Base-by-base conservation (phyloP, 2,113 vertebrate genomes). In the Penelope pileata region DNA sequence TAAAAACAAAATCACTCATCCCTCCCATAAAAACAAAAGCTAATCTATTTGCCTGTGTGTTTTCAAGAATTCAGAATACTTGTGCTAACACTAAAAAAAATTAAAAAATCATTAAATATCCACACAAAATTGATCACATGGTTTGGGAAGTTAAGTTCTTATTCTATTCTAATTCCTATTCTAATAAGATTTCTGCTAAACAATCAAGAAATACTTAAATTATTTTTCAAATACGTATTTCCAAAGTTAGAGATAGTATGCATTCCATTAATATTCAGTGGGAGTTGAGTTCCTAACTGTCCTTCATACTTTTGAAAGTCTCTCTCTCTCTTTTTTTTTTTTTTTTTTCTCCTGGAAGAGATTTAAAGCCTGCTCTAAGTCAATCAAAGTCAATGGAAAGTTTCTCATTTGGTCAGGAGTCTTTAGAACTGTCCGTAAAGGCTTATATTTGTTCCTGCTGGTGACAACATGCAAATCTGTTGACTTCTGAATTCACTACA, bases 41-140 rank as follows among this genome's bases (percentile, higher is more conserved):
- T 74, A 30, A 64, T 86, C 22, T 69, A 80, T 2, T 6, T 81
- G 9, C 9, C 26, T 59, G 30, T 29, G 47, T 24, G 6, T 4
- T 80, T 80, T 36, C 17, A 51, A 51, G 27, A 63, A 74, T 38
- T 83, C 32, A 47, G 6, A 90, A 50, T 51, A 68, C 36, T 32
- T 66, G 10, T 66, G 22, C 1, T 36, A 80, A 74, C 5, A 27
- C 18, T 16, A 50, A 48, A 40, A 34, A 32, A 21, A 56, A 56
- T 19, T 19, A 56, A 32, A 54, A 53, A 32, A 56, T 6, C 32
- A 12, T n/a, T 56, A 19, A 38, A 6, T 34, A 42, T 1, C 3
- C 2, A 27, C 10, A 22, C 4, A 12, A 24, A 27, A 16, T 9
- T 32, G 2, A 36, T 5, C 17, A 38, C 0, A 1, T 21, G 14